phyloP scores from a whole-genome alignment of 2,797 vertebrate genomes.

The Anguilla anguilla region DNA sequence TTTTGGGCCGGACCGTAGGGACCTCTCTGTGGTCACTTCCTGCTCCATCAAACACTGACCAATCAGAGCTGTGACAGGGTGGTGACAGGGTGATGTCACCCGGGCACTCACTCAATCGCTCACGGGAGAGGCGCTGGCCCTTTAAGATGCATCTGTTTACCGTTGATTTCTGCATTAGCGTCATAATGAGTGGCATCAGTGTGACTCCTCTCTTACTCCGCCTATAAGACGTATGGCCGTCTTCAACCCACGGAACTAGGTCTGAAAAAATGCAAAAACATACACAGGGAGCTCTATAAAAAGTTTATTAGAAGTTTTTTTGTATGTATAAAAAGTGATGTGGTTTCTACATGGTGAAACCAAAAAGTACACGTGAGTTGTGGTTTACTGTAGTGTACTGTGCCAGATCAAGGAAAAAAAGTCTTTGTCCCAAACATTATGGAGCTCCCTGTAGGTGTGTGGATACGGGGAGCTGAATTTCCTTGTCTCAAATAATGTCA shows the following conservation, averaged over 20 bases:
- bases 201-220: neutral
- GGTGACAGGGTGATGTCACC: neutral
- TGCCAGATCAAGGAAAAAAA: neutral
- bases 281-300: too few relatives aligned
- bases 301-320: too few relatives aligned
- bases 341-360: too few relatives aligned
- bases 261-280: neutral
- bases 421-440: neutral
- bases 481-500: neutral
- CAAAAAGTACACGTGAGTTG: too few relatives aligned
- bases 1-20: neutral
- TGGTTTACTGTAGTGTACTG: too few relatives aligned
- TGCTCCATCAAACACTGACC: neutral
- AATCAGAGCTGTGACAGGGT: neutral
- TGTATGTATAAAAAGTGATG: too few relatives aligned
- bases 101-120: neutral
- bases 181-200: neutral
- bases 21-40: neutral
- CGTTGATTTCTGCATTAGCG: constrained; percentile 1
- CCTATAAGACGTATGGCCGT: neutral
- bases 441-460: neutral
- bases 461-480: neutral
- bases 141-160: neutral
- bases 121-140: neutral
- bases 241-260: too few relatives aligned